A percentile compares a stretch with the other conserved stretches of the same genome.
Conservation (phyloP, 92 coral and sea anemone species). For the Zoanthus sansibaricus region DNA sequence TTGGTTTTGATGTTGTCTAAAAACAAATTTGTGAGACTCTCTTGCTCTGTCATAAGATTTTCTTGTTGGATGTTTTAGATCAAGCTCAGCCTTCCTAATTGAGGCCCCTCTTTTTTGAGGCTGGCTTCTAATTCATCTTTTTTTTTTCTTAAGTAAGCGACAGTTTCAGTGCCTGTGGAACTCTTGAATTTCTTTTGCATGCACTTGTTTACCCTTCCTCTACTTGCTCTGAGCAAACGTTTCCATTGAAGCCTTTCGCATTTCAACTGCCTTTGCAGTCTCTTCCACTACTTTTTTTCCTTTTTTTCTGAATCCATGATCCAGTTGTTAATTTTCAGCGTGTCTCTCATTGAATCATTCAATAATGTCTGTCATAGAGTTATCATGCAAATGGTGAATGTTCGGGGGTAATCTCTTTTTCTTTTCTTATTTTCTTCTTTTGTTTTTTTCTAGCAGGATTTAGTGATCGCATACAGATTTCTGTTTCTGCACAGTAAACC, state of each 20-base stretch:
- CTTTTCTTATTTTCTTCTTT: conserved; percentile 42
- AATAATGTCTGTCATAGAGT: conserved; percentile 50
- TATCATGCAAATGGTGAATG: conserved; percentile 48
- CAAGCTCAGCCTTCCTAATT: not conserved
- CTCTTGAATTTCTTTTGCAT: not conserved
- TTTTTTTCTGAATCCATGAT: not conserved
- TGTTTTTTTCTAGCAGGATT: conserved; percentile 46
- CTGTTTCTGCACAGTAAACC: conserved; percentile 29
- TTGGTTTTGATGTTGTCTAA: not conserved
- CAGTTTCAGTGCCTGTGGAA: not conserved
- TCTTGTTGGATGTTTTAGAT: not conserved
- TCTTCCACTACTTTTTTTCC: conserved; percentile 45
- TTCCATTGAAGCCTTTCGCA: conserved; percentile 65
- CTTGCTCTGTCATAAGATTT: not conserved
- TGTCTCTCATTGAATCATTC: conserved; percentile 44
- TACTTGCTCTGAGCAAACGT: conserved; percentile 51
- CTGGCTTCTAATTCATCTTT: not conserved
- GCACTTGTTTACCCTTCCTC: conserved; percentile 48
- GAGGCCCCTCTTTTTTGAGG: not conserved
- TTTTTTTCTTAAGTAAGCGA: not conserved
- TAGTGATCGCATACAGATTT: conserved; percentile 52
- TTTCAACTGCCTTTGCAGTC: conserved; percentile 46
- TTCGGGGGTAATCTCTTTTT: conserved; percentile 51
- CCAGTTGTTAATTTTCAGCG: conserved; percentile 41
- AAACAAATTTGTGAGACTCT: not conserved